Evolutionary conservation across 2,888 invertebrate species (phyloP).

Genomic region (Amiota mariae): DNA sequence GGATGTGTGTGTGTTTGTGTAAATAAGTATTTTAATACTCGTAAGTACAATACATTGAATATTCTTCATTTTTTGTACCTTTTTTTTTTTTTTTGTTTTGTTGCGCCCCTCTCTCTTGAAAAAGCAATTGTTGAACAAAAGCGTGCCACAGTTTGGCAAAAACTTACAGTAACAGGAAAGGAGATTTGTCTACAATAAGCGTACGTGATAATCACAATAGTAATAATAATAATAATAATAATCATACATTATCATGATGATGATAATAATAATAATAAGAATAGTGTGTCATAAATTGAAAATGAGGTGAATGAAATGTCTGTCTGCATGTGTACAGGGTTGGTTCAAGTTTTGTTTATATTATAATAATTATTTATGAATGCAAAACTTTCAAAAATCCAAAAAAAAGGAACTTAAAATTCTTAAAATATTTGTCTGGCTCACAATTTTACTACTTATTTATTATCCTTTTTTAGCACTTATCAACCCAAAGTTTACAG

Average conservation of each 20-base stretch:
- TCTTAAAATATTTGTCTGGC: not conserved
- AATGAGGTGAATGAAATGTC: slow-evolving; percentile 32
- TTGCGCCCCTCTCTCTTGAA: not conserved
- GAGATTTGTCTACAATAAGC: not conserved
- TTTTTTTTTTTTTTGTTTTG: slow-evolving; percentile 11
- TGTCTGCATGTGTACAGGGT: slow-evolving; percentile 37
- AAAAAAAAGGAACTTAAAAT: not conserved
- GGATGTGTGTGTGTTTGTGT: slow-evolving; percentile 4
- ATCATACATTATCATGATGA: slow-evolving; percentile 6
- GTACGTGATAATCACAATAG: not conserved
- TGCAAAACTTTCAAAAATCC: not conserved
- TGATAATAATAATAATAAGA: not conserved
- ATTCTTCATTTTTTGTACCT: not conserved
- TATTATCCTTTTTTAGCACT: not conserved
- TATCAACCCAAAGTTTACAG: not conserved
- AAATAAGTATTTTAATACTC: not conserved
- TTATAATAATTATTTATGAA: not conserved
- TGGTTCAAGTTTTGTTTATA: not conserved
- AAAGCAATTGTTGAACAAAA: slow-evolving; percentile 19
- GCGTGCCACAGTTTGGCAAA: slow-evolving; percentile 17
- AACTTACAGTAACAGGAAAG: not conserved
- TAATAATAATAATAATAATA: too few species aligned
- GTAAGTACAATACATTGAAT: slow-evolving; percentile 11
- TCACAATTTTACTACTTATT: not conserved
- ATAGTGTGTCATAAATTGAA: slow-evolving; percentile 11